Evolutionary conservation across 2,113 vertebrate genomes (phyloP), one percentile per base, ranked within the genome.

Genomic region (Leptobrachium leishanense): DNA sequence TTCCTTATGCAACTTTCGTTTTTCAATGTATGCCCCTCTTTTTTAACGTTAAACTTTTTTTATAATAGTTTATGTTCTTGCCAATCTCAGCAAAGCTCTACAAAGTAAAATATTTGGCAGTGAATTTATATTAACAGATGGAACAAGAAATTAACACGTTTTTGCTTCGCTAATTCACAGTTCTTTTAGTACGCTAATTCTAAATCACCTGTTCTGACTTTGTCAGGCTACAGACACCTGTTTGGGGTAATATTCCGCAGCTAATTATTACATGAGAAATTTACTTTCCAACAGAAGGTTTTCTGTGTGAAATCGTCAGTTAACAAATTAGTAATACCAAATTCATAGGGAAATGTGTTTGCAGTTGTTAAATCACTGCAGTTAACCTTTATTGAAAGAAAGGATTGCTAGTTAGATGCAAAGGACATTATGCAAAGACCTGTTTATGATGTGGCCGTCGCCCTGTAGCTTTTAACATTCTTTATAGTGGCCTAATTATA

Each of bases 61-160:
- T 94, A 91, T 92, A 92, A 91, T 93, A 93, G 90, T 94, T 92
- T 92, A 93, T 93, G 90, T 93, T 94, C 93, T 94, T 94, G 93
- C 92, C 92, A 93, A 94, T 94, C 92, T 90, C 90, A 91, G 91
- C 91, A 92, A 90, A 94, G 92, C 91, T 92, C 91, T 93, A 93
- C 92, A 94, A 95, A 93, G 90, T 93, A 94, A 91, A 95, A 94
- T 95, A 95, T 98, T 94, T 99, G 97, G 97, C 97, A 98, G 93
- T 92, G 95, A 95, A 97, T 96, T 98, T 94, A 96, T 97, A 98
- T 98, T 95, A 98, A 98, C 97, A 99, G 97, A 99, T 99, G 97
- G 97, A 96, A 97, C 95, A 94, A 94, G 94, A 98, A 98, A 98
- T 97, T 96, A 98, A 98, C 96, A 98, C 95, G 91, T 97, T 96